Evolutionary conservation across 1,140 invertebrate species (phyloP).

Genomic region (Orchestia grillus): DNA sequence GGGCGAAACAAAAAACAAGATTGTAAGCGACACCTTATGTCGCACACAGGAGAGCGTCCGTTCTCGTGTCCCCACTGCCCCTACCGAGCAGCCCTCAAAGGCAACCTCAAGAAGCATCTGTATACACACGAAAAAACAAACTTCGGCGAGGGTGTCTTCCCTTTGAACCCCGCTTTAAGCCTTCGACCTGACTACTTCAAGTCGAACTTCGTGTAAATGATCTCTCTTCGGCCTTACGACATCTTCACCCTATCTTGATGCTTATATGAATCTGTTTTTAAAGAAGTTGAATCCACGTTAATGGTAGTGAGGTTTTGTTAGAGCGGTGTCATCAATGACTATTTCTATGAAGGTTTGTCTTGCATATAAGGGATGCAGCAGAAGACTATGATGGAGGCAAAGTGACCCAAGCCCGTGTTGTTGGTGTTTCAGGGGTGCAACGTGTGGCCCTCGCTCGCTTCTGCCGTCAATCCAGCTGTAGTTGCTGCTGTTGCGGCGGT

Average conservation of each 20-base stretch:
- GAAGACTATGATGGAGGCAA: slow-evolving; percentile 6
- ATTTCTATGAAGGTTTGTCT: not conserved
- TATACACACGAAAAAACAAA: slow-evolving; percentile 84
- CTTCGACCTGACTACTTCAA: not conserved
- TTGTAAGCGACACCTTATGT: slow-evolving; percentile 64
- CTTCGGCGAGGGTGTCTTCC: not conserved
- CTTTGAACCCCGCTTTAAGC: not conserved
- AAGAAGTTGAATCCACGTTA: not conserved
- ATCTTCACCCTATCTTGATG: not conserved
- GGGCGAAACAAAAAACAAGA: slow-evolving; percentile 66
- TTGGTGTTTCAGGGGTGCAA: slow-evolving; percentile 53
- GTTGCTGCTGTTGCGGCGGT: slow-evolving; percentile 38
- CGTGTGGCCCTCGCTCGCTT: slow-evolving; percentile 46
- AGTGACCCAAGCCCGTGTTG: slow-evolving; percentile 46
- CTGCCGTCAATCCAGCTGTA: slow-evolving; percentile 33
- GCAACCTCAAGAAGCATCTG: slow-evolving; percentile 65
- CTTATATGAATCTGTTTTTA: not conserved
- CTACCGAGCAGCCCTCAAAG: slow-evolving; percentile 65
- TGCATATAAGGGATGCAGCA: not conserved
- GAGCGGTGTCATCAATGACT: not conserved
- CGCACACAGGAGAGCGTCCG: slow-evolving; percentile 65
- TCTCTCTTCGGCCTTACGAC: not conserved
- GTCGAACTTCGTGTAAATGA: not conserved
- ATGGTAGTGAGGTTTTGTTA: not conserved
- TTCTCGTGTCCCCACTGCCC: slow-evolving; percentile 66